Base-by-base conservation (phyloP, 1,140 invertebrate species). In the Caerostris darwini region DNA sequence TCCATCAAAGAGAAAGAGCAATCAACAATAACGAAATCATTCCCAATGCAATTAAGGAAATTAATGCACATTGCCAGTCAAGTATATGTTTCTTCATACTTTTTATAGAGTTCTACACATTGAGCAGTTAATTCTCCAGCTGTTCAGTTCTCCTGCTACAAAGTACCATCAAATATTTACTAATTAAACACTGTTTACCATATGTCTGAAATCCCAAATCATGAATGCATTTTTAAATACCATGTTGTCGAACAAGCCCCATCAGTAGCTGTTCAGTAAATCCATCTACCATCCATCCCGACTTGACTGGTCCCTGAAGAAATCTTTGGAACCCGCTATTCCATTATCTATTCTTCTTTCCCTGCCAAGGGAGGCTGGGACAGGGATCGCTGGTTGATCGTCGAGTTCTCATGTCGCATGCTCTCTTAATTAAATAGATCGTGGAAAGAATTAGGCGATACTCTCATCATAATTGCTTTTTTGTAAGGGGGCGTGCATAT, bases 401-500 rank as follows among this genome's bases (percentile, higher is more conserved):
- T 5, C 19, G 10, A 2, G 71, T 77, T 77, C 71, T 12, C 71
- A 12, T 77, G 71, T 77, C 34, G 14, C 17, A 67, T 67, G 61
- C 6, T 67, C 61, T 77, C 71, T 77, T 77, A 77, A 77, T 77
- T 77, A 77, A 77, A 77, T 77, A 77, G 71, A 77, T 77, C 71
- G 7, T 77, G 71, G 53, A 77, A 77, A 77, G 71, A 77, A 77
- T 77, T 77, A 77, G 19, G 53, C 19, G 71, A 34, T 12, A 77
- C 71, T 77, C 34, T 77, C 34, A 50, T 77, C 19, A 77, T 77
- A 77, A 77, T 77, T 77, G 71, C 71, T 77, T 77, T 77, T 77
- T 77, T 77, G 3, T 34, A 34, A 50, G 71, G 71, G 71, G 12
- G 34, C 71, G 34, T 10, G 7, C 71, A 77, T 5, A 77, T 77